Evolutionary conservation across 2,113 vertebrate genomes (phyloP).

Genomic region (Trogon surrucura): DNA sequence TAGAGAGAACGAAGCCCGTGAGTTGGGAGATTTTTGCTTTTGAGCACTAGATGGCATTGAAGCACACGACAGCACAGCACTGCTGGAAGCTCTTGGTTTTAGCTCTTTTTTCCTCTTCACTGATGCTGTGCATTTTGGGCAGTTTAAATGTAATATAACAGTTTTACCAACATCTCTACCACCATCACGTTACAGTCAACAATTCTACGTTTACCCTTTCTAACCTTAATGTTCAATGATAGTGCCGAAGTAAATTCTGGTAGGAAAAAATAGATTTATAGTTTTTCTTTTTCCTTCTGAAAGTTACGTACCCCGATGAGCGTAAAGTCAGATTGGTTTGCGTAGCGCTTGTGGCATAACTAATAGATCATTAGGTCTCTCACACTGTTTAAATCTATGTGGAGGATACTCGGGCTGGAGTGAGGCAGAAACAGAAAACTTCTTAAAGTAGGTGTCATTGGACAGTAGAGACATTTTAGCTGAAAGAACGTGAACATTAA

Average conservation of each 20-base stretch:
- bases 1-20: neutral
- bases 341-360: neutral
- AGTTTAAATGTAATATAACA: neutral
- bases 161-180: neutral
- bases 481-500: neutral
- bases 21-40: neutral
- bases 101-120: neutral
- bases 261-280: neutral
- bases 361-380: neutral
- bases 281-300: neutral
- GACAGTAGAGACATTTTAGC: neutral
- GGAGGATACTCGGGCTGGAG: neutral
- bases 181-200: neutral
- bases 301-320: neutral
- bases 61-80: neutral
- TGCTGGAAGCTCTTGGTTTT: neutral
- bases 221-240: neutral
- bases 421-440: neutral
- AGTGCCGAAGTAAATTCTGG: neutral
- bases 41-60: constrained; percentile 57
- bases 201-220: neutral
- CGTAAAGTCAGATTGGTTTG: neutral
- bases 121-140: neutral
- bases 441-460: neutral
- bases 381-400: neutral